Conservation (phyloP, 2,797 vertebrate genomes). For the Tenualosa ilisha region DNA sequence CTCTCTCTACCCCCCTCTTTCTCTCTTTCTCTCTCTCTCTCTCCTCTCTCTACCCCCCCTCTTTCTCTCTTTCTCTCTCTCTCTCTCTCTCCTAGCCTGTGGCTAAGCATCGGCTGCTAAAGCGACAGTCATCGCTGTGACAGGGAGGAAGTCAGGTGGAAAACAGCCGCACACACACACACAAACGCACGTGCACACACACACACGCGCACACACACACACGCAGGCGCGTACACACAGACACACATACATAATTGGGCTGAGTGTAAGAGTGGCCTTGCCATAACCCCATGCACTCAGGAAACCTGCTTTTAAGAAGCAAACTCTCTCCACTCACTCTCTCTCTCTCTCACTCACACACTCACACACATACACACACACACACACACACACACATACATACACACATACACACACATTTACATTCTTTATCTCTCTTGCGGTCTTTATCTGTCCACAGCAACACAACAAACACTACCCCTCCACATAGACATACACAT, state of each 20-base stretch:
- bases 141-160: conserved; percentile 34
- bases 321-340: background rate
- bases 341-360: background rate
- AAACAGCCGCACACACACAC: conserved; percentile 33
- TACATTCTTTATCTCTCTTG: background rate
- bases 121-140: conserved; percentile 18
- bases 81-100: conserved; percentile 27
- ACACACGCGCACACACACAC: conserved; percentile 8
- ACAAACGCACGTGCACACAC: conserved; percentile 2
- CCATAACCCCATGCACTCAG: conserved; percentile 22
- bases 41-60: no score
- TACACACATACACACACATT: conserved; percentile 4
- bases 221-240: no score
- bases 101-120: conserved; percentile 25
- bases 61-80: background rate
- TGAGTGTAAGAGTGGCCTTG: background rate
- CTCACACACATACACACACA: background rate
- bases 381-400: conserved; percentile 23
- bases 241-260: background rate
- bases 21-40: background rate
- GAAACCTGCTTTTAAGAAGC: background rate
- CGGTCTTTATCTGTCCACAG: background rate
- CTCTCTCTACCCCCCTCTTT: background rate
- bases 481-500: no score
- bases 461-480: no score